Evolutionary conservation across 2,888 invertebrate genomes (phyloP), one percentile per base, ranked within the genome.

Genomic region (Galeruca laticollis): DNA sequence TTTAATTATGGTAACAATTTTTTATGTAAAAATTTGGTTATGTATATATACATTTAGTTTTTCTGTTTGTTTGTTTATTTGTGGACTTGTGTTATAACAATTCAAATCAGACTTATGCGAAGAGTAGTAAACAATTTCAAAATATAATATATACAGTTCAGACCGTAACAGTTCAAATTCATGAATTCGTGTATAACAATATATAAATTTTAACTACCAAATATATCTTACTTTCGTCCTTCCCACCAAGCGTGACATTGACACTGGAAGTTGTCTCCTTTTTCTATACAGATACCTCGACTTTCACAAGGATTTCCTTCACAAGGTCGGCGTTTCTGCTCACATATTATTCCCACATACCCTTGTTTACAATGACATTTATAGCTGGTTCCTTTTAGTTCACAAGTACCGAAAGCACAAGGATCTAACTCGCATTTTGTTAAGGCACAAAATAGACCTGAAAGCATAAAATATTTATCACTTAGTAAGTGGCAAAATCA

Each of bases 401-500:
- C 86, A 78, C 93, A 93, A 76, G 88, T 88, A 2, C 92, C 93
- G 81, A 89, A 90, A 10, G 88, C 85, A 83, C 93, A 93, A 0
- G 91, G 91, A 9, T 91, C 90, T 52, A 92, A 85, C 80, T 94
- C 93, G 85, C 94, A 95, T 60, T 91, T 88, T 1, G 91, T 93
- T 61, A 93, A 86, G 20, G 92, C 89, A 83, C 94, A 95, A 84
- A 94, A 93, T 73, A 92, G 87, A 40, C 93, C 93, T 92, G 84
- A 1, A 81, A 80, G 2, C 0, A 47, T 47, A 15, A 15, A n/a
- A 15, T 15, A 8, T 18, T 15, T 18, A 18, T 47, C n/a, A 40
- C 13, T 40, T 3, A 3, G 13, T 40, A n/a, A n/a, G n/a, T n/a
- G n/a, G n/a, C n/a, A n/a, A n/a, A n/a, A 1, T 26, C 26, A 26